Evolutionary conservation across 1,140 invertebrate species (phyloP).

Genomic region (Cyclina sinensis): DNA sequence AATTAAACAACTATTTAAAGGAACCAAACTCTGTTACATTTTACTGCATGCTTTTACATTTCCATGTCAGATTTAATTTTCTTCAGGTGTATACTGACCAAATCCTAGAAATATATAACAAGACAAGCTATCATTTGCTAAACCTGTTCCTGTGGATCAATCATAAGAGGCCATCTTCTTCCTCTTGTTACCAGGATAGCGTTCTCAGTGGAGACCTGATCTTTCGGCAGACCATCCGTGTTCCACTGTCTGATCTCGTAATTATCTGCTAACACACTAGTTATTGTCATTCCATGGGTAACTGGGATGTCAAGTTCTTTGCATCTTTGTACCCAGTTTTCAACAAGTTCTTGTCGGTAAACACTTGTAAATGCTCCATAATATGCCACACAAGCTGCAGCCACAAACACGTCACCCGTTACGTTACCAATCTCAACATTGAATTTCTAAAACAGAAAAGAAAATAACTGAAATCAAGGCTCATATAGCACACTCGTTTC

Average conservation of each 20-base stretch:
- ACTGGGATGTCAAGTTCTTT: conserved; percentile 85
- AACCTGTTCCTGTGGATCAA: conserved; percentile 97
- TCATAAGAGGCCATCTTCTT: conserved; percentile 94
- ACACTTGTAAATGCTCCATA: conserved; percentile 86
- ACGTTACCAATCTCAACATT: conserved; percentile 85
- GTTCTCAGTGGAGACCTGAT: conserved; percentile 95
- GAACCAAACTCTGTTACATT: too few relatives aligned
- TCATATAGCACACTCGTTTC: too few relatives aligned
- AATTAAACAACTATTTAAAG: too few relatives aligned
- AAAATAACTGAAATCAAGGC: too few relatives aligned
- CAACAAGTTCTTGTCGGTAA: conserved; percentile 82
- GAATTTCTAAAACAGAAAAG: conserved; percentile 80
- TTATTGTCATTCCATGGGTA: conserved; percentile 89
- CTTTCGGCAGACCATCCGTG: conserved; percentile 92
- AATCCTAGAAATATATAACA: too few relatives aligned
- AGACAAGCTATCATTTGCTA: too few relatives aligned
- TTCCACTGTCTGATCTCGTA: conserved; percentile 95
- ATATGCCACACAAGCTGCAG: conserved; percentile 87
- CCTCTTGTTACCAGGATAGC: conserved; percentile 94
- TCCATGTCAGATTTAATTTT: too few relatives aligned
- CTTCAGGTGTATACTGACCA: too few relatives aligned
- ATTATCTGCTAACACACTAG: conserved; percentile 92
- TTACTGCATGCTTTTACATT: too few relatives aligned
- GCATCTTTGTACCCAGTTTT: conserved; percentile 81
- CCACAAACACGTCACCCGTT: conserved; percentile 87